Conservation (phyloP, 2,113 vertebrate species). For the Phyllopteryx taeniolatus region DNA sequence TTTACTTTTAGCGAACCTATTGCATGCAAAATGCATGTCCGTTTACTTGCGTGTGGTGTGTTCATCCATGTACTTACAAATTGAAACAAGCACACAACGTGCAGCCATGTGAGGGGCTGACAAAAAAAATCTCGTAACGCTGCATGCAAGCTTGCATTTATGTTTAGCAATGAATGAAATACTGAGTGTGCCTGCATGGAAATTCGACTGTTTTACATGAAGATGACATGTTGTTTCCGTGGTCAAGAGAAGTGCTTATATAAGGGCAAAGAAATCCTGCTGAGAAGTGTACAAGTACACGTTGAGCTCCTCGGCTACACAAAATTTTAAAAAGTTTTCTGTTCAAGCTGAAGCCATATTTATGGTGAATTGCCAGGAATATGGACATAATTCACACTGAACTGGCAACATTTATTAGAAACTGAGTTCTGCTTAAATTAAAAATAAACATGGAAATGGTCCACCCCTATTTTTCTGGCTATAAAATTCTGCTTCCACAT, state of each 20-base stretch:
- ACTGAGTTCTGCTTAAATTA: not conserved
- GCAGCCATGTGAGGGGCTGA: not conserved
- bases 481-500: not conserved
- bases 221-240: not conserved
- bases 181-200: not conserved
- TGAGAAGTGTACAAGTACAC: not conserved
- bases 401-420: not conserved
- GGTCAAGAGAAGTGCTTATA: not conserved
- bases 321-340: not conserved
- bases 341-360: not conserved
- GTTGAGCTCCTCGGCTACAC: not conserved
- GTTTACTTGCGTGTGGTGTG: not conserved
- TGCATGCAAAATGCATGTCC: conserved; percentile 10
- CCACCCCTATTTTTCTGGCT: not conserved
- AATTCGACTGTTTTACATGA: not conserved
- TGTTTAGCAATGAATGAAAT: conserved; percentile 23
- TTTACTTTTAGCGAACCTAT: conserved; percentile 23
- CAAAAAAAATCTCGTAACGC: not conserved
- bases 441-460: not conserved
- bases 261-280: not conserved
- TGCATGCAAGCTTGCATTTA: conserved; percentile 2
- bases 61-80: conserved; percentile 15
- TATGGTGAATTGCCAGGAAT: not conserved
- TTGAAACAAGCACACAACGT: conserved; percentile 11
- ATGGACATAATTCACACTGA: not conserved